Evolutionary conservation across 2,113 vertebrate genomes (phyloP), one percentile per base, ranked within the genome.

Genomic region (Protomyctophum bolini): DNA sequence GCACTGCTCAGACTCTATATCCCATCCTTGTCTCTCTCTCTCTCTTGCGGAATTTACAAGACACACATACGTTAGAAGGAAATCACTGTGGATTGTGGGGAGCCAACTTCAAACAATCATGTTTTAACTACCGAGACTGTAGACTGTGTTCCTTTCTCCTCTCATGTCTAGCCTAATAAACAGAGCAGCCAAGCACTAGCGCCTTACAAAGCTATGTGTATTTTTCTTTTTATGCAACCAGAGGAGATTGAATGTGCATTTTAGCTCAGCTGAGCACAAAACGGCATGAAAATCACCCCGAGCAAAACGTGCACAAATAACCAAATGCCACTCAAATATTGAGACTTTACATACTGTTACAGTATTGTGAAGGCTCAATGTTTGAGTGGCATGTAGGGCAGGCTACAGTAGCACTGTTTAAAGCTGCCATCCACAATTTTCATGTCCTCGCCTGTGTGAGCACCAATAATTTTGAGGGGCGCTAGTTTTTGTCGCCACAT

Each of bases 1-100:
- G 3, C 33, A 41, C 33, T 41, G 33, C 33, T 41, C 33, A 41
- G 33, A 41, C 65, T 68, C 10, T 10, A 6, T 58, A 52, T 58
- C 21, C 54, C 54, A 11, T 52, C 29, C 12, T 58, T 7, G 51
- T 29, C 71, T n/a, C 21, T 58, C 67, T 41, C 67, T 41, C 5
- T 41, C 33, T 75, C 62, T 33, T 59, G 29, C 70, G 67, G 63
- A 60, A 70, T 79, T 87, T 70, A 77, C 61, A 72, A 83, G 66
- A 74, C 52, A 52, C 67, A 7, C 45, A 63, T 54, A 50, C 51
- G 75, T 75, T 75, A 73, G 60, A 51, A 79, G 78, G 70, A 80
- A 79, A 82, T 80, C 76, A 58, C 76, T 41, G 50, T 49, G 65
- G 52, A 75, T 57, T 83, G 81, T 77, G 71, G 85, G 70, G 79